Evolutionary conservation across 2,888 invertebrate genomes (phyloP).

Genomic region (Caenorhabditis afra): DNA sequence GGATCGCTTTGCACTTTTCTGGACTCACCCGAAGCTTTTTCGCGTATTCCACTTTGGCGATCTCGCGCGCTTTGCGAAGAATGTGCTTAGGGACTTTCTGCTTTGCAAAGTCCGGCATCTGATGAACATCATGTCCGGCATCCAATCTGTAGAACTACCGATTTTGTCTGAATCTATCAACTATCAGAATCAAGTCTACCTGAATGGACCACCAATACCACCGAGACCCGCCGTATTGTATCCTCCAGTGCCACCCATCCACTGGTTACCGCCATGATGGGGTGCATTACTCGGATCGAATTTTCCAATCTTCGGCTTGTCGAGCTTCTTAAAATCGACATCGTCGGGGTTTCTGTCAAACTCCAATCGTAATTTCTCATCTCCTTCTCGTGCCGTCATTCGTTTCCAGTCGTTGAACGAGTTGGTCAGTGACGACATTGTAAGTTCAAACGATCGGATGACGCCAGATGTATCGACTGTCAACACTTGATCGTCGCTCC

Average conservation of each 20-base stretch:
- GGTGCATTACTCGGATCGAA: slow-evolving; percentile 84
- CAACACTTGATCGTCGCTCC: slow-evolving; percentile 82
- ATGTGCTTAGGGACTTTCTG: slow-evolving; percentile 90
- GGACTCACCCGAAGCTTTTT: slow-evolving; percentile 74
- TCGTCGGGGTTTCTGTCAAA: slow-evolving; percentile 65
- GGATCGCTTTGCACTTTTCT: background rate
- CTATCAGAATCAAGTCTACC: slow-evolving; percentile 16
- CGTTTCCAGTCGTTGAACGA: slow-evolving; percentile 73
- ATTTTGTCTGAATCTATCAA: no score
- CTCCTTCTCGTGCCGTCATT: slow-evolving; percentile 55
- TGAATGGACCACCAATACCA: slow-evolving; percentile 87
- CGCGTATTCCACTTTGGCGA: slow-evolving; percentile 86
- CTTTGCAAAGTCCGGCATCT: slow-evolving; percentile 91
- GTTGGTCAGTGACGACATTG: slow-evolving; percentile 45
- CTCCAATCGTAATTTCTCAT: slow-evolving; percentile 68
- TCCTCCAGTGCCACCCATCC: slow-evolving; percentile 94
- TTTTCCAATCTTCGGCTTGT: slow-evolving; percentile 92
- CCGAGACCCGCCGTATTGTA: slow-evolving; percentile 95
- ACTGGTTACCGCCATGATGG: slow-evolving; percentile 96
- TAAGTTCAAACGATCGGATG: slow-evolving; percentile 57
- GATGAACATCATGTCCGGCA: slow-evolving; percentile 93
- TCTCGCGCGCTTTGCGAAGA: slow-evolving; percentile 91
- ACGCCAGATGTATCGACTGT: slow-evolving; percentile 84
- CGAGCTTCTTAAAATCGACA: slow-evolving; percentile 82
- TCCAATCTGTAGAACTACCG: slow-evolving; percentile 87